A percentile compares a stretch with the other conserved stretches of the same genome.
Evolutionary conservation across 2,113 vertebrate genomes (phyloP).

Genomic region (Chaetura pelagica): DNA sequence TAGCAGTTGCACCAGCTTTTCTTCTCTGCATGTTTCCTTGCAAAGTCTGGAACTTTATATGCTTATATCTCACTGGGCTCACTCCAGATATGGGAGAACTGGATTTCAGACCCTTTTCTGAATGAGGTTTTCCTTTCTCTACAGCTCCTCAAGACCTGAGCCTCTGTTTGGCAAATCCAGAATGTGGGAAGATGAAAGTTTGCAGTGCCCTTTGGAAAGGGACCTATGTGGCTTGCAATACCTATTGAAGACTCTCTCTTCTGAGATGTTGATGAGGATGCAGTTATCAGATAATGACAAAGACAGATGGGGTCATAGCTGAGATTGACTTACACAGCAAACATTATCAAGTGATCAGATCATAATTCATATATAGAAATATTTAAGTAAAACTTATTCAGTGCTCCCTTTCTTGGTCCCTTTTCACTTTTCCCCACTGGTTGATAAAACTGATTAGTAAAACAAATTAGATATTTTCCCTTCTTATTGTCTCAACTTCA

Average conservation of each 20-base stretch:
- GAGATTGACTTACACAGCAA: not conserved
- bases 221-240: not conserved
- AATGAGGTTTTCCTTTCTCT: not conserved
- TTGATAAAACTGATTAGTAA: not conserved
- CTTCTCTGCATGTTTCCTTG: not conserved
- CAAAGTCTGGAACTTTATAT: not conserved
- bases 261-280: not conserved
- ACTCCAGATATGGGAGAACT: not conserved
- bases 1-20: fast-evolving
- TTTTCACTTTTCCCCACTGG: not conserved
- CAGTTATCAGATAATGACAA: not conserved
- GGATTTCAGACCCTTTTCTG: not conserved
- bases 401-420: not conserved
- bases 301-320: not conserved
- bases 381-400: not conserved
- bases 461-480: not conserved
- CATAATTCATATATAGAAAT: not conserved
- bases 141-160: not conserved
- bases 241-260: not conserved
- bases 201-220: not conserved
- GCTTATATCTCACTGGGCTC: not conserved
- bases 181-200: not conserved
- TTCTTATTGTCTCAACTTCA: not conserved
- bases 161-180: not conserved
- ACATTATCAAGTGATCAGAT: not conserved